phyloP scores from a whole-genome alignment of 2,888 invertebrate genomes.

The Macropis europaea region DNA sequence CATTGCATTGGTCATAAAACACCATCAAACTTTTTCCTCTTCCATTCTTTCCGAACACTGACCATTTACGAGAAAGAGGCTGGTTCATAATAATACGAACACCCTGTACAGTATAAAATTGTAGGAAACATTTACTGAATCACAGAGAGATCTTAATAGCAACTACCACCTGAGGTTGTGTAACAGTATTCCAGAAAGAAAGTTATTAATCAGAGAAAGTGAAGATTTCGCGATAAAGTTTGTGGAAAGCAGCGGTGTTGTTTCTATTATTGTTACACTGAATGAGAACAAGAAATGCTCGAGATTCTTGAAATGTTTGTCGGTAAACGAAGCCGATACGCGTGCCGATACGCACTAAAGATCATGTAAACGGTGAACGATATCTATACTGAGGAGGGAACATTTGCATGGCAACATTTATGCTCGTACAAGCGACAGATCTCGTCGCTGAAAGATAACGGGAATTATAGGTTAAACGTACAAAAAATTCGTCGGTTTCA shows the following conservation, averaged over 20 bases:
- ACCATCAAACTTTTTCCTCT: too few species aligned
- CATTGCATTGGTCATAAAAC: too few species aligned
- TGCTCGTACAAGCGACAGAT: background rate
- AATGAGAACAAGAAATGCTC: background rate
- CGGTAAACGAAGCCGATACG: background rate
- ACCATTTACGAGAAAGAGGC: too few species aligned
- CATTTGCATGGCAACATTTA: background rate
- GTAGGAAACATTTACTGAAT: too few species aligned
- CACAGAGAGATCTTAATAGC: too few species aligned
- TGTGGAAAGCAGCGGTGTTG: background rate
- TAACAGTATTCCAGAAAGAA: too few species aligned
- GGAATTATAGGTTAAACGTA: background rate
- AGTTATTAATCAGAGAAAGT: too few species aligned
- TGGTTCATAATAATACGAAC: too few species aligned
- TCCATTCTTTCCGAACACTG: too few species aligned
- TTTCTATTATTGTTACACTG: background rate
- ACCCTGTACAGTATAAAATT: too few species aligned
- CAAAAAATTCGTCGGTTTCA: background rate
- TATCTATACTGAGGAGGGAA: background rate
- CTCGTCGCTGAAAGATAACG: background rate
- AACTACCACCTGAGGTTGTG: too few species aligned
- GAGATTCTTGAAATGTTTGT: constrained; percentile 16
- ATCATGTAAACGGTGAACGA: background rate
- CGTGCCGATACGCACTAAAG: background rate
- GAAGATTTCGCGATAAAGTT: background rate